phyloP scores from a whole-genome alignment of 2,113 vertebrate genomes.

The Cairina moschata region DNA sequence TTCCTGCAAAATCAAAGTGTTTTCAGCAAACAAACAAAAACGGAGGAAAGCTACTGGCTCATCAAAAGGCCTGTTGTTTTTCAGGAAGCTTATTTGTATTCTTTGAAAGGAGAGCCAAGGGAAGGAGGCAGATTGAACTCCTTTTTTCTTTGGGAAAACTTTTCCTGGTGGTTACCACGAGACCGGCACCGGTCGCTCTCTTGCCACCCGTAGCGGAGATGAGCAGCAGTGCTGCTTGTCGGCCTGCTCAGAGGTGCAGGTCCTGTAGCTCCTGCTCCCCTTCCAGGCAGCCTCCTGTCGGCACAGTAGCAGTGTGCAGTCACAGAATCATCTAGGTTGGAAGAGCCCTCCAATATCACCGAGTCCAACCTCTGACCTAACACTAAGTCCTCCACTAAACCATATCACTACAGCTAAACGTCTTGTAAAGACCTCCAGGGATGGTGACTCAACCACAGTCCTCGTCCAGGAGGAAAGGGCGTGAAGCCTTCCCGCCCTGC shows the following conservation, averaged over 20 bases:
- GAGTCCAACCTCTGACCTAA: too few relatives aligned
- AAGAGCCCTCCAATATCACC: too few relatives aligned
- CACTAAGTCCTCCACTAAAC: too few relatives aligned
- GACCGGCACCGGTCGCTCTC: neutral
- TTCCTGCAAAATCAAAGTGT: constrained; percentile 46
- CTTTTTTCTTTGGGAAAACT: neutral
- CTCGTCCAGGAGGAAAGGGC: neutral
- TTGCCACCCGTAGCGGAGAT: neutral
- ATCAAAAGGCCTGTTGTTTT: constrained; percentile 4
- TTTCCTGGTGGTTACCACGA: constrained; percentile 8
- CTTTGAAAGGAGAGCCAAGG: constrained; percentile 35
- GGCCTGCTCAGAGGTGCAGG: constrained; percentile 2
- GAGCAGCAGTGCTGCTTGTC: neutral
- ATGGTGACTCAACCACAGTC: neutral
- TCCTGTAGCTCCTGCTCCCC: neutral
- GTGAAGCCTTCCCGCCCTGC: neutral
- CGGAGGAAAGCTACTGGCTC: neutral
- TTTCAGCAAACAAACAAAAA: constrained; percentile 57
- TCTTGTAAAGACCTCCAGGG: too few relatives aligned
- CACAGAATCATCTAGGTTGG: too few relatives aligned
- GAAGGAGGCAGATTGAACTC: neutral
- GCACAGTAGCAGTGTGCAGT: rapidly evolving
- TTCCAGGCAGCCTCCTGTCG: neutral
- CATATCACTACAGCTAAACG: too few relatives aligned
- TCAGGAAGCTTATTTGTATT: constrained; percentile 29